Percentiles rank a stretch among this genome's conserved stretches.
These are phyloP conservation scores for Catharus ustulatus DNA, from an alignment of 2,797 vertebrate genomes.

Conservation along the genomic window DNA sequence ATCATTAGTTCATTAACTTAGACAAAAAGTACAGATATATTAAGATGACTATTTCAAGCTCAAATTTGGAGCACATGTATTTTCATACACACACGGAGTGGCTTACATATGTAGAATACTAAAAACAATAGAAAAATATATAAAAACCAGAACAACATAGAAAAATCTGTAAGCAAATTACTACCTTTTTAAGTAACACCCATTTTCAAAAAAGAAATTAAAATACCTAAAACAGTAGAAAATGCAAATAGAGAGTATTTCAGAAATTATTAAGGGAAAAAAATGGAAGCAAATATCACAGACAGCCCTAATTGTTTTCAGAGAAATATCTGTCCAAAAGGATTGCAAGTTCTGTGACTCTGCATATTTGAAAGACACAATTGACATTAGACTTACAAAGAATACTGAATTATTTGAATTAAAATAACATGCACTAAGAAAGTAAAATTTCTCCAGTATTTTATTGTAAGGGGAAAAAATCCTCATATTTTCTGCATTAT, in stretches of 20 bases:
- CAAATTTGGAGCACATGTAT: neutral
- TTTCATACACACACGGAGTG: neutral
- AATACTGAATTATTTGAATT: neutral
- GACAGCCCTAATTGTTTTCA: neutral
- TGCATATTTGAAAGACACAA: neutral
- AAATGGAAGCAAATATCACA: neutral
- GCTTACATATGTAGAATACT: neutral
- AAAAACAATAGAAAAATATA: neutral
- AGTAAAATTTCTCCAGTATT: neutral
- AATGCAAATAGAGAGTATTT: neutral
- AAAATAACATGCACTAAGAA: neutral
- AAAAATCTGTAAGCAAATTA: neutral
- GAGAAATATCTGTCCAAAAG: neutral
- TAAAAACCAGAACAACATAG: neutral
- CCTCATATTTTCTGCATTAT: neutral
- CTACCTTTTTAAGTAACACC: neutral
- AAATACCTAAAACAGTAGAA: neutral
- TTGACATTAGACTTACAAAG: neutral
- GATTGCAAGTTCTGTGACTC: neutral
- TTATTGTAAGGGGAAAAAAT: neutral
- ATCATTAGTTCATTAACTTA: neutral
- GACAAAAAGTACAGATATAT: neutral
- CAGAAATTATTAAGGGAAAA: neutral
- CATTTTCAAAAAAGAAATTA: neutral
- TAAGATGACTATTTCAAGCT: neutral